A percentile compares a stretch with the other conserved stretches of the same genome.
Evolutionary conservation across 2,888 invertebrate genomes (phyloP).

Genomic region (Rotaria socialis): DNA sequence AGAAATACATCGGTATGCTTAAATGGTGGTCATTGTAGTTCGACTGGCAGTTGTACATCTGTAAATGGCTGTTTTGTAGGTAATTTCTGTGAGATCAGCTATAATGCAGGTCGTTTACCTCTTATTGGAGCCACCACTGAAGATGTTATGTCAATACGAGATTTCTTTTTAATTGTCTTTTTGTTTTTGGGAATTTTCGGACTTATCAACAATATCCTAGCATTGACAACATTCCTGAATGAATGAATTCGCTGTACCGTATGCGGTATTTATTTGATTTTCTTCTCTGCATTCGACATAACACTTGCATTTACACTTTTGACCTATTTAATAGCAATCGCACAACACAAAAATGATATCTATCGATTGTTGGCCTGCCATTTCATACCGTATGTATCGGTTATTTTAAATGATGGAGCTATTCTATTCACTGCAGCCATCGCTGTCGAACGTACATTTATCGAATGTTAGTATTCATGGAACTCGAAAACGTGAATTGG

Average conservation of each 20-base stretch:
- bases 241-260: background rate
- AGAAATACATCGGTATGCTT: background rate
- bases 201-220: background rate
- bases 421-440: background rate
- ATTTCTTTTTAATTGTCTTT: background rate
- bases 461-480: background rate
- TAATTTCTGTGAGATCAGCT: background rate
- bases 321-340: background rate
- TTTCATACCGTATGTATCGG: background rate
- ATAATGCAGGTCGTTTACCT: background rate
- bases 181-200: background rate
- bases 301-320: background rate
- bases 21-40: background rate
- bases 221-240: background rate
- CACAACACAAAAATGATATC: background rate
- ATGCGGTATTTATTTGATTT: background rate
- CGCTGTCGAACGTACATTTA: background rate
- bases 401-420: background rate
- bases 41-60: background rate
- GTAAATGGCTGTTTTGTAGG: background rate
- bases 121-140: background rate
- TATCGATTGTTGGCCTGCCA: background rate
- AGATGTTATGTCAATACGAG: background rate
- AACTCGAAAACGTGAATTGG: background rate
- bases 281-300: background rate